Percentiles rank a stretch among this genome's conserved stretches.
Conservation (phyloP, 2,113 vertebrate genomes). For the Epinephelus cyanopodus region DNA sequence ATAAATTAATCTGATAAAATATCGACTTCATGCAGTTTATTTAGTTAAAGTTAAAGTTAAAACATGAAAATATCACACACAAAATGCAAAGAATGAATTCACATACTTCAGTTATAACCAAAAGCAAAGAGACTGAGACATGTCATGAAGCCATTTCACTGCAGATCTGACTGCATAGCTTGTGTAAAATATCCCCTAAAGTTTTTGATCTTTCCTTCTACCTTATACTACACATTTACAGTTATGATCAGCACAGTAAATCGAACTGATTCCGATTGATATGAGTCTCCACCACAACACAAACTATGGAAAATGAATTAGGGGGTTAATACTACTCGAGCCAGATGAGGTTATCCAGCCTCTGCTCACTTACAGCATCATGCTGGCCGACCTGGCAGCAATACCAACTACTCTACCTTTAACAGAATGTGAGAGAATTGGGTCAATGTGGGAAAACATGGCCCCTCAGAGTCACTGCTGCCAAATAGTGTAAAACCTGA, state of each 20-base stretch:
- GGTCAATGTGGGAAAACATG: conserved; percentile 68
- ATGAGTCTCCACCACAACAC: background rate
- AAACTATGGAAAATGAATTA: background rate
- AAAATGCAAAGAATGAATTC: background rate
- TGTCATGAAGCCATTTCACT: background rate
- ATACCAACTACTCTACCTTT: conserved; percentile 38
- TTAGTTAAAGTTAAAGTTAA: too few relatives aligned
- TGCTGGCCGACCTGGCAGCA: conserved; percentile 47
- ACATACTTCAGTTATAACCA: background rate
- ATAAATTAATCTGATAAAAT: background rate
- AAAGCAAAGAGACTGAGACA: background rate
- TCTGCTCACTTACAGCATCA: conserved; percentile 23
- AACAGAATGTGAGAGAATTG: conserved; percentile 78
- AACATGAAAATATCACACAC: background rate
- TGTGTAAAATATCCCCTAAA: background rate
- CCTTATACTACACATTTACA: background rate
- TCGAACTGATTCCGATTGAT: background rate
- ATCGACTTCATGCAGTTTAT: background rate
- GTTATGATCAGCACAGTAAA: background rate
- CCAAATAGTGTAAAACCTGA: conserved; percentile 54
- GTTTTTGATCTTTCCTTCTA: background rate
- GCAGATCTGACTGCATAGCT: background rate
- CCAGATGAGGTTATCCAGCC: background rate
- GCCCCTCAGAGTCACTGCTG: conserved; percentile 43
- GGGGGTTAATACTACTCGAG: background rate